These are phyloP conservation scores for Phrynosoma platyrhinos DNA, from an alignment of 2,113 vertebrate genomes.

Conservation along the genomic window DNA sequence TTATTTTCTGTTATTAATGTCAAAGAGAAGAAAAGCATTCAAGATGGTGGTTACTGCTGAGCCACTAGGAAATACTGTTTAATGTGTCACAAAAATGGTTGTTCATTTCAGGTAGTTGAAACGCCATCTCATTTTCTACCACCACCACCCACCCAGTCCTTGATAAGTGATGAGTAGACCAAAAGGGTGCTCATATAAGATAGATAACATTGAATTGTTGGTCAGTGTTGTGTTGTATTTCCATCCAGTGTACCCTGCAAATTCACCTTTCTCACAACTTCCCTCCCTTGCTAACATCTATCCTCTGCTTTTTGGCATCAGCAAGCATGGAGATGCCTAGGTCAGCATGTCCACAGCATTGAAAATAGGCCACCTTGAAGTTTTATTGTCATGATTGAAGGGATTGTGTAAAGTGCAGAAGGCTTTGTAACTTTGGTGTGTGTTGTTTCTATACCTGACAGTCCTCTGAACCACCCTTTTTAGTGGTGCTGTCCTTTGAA, in stretches of 20 bases:
- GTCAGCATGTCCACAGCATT: background rate
- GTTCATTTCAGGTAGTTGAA: constrained; percentile 4
- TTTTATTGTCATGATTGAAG: constrained; percentile 12
- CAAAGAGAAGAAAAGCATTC: background rate
- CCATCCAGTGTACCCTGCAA: background rate
- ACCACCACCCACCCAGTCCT: background rate
- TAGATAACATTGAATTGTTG: background rate
- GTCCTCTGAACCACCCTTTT: constrained; percentile 34
- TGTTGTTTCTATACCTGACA: constrained; percentile 33
- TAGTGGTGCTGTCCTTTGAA: constrained; percentile 54
- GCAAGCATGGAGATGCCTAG: background rate
- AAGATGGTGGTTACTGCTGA: background rate
- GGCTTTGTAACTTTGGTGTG: constrained; percentile 36
- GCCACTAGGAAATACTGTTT: background rate
- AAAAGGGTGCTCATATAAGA: background rate
- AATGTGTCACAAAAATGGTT: background rate
- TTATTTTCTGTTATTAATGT: background rate
- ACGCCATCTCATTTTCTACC: background rate
- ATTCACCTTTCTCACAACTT: background rate
- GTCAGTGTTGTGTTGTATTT: background rate
- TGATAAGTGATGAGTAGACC: background rate
- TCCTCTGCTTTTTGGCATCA: background rate
- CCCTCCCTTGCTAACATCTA: background rate
- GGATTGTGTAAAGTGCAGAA: constrained; percentile 32
- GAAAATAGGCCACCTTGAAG: background rate